These are phyloP conservation scores for Himalopsyche tibetana DNA, from an alignment of 2,888 invertebrate genomes.

Conservation along the genomic window DNA sequence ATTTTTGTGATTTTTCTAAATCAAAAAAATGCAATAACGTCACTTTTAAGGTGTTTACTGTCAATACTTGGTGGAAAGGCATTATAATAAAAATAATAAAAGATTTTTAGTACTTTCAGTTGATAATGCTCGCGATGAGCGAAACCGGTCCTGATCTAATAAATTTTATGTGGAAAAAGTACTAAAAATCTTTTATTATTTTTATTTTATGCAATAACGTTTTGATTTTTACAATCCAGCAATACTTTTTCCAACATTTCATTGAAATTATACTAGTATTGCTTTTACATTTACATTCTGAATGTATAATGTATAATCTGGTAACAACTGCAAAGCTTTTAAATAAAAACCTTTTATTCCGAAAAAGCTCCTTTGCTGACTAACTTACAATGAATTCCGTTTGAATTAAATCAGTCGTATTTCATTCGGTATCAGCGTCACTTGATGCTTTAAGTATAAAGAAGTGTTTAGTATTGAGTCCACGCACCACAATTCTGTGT, in stretches of 20 bases:
- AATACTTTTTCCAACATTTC: background rate
- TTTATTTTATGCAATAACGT: too few species aligned
- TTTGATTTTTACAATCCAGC: too few species aligned
- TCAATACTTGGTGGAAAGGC: too few species aligned
- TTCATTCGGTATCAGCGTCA: conserved; percentile 34
- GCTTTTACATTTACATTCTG: conserved; percentile 29
- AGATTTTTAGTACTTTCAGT: too few species aligned
- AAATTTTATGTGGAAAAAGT: too few species aligned
- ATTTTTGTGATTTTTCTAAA: too few species aligned
- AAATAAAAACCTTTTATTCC: conserved; percentile 26
- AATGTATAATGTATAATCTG: conserved; percentile 30
- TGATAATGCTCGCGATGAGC: too few species aligned
- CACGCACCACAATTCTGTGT: conserved; percentile 30
- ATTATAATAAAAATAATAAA: too few species aligned
- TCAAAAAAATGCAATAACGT: too few species aligned
- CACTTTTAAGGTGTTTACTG: too few species aligned
- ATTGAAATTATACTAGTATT: conserved; percentile 11
- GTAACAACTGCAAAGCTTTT: conserved; percentile 34
- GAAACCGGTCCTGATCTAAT: too few species aligned
- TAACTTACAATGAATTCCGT: conserved; percentile 19
- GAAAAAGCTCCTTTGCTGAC: conserved; percentile 28
- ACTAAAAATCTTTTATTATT: too few species aligned
- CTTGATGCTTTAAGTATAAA: conserved; percentile 28
- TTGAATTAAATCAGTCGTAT: conserved; percentile 26
- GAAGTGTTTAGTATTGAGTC: conserved; percentile 29